Conservation (phyloP, 2,113 vertebrate species). For the Limanda limanda region DNA sequence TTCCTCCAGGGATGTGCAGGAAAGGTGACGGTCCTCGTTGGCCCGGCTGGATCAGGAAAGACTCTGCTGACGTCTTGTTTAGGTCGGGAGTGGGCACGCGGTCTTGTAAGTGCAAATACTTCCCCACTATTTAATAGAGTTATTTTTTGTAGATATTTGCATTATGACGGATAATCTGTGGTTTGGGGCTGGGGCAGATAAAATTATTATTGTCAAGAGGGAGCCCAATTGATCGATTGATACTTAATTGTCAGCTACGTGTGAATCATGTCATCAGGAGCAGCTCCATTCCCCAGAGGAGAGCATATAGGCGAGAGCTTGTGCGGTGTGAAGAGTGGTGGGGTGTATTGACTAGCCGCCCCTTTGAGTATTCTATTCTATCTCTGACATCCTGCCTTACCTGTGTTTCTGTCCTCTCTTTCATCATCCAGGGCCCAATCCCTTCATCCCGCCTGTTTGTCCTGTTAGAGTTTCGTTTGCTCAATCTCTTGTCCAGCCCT, state of each 20-base stretch:
- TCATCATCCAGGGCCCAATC: conserved; percentile 69
- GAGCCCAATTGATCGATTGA: too few species aligned
- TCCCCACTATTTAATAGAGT: neutral
- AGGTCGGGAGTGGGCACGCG: conserved; percentile 85
- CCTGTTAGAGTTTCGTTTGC: conserved; percentile 91
- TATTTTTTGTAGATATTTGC: neutral
- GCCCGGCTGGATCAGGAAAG: conserved; percentile 90
- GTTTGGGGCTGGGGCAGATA: too few species aligned
- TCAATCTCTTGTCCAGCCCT: conserved; percentile 82
- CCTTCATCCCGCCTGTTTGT: conserved; percentile 85
- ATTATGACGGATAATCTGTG: neutral
- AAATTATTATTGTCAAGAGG: too few species aligned
- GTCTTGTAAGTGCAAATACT: conserved; percentile 52
- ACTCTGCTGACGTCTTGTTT: conserved; percentile 85
- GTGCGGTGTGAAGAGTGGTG: too few species aligned
- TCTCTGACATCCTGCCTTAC: neutral
- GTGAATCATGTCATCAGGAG: too few species aligned
- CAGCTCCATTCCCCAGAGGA: too few species aligned
- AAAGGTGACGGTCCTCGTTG: conserved; percentile 84
- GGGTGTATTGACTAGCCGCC: too few species aligned
- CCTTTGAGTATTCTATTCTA: neutral
- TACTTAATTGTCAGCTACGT: too few species aligned
- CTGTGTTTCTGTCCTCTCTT: neutral
- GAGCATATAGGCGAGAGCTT: too few species aligned
- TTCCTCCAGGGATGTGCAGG: conserved; percentile 76